phyloP scores from a whole-genome alignment of 2,797 vertebrate species.

The Hoplostethus mediterraneus region DNA sequence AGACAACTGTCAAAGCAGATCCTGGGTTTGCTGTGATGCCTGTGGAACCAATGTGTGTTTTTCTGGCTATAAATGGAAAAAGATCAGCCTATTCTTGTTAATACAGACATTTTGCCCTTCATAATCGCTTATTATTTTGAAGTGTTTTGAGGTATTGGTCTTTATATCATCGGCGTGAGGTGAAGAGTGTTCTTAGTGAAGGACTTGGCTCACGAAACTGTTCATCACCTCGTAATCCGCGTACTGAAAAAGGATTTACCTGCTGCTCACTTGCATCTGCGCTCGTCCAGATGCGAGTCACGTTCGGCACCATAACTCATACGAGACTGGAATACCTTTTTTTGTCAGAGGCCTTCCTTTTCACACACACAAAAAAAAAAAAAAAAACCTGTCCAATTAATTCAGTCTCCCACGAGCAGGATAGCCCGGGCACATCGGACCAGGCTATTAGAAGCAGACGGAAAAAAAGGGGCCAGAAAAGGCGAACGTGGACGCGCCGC shows the following conservation, averaged over 20 bases:
- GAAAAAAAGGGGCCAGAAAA: conserved; percentile 24
- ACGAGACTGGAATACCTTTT: neutral
- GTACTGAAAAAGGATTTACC: conserved; percentile 31
- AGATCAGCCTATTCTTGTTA: conserved; percentile 12
- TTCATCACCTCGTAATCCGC: conserved; percentile 60
- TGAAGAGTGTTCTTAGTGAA: conserved; percentile 47
- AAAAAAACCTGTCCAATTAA: conserved; percentile 22
- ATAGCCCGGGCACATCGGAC: conserved; percentile 14
- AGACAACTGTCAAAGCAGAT: conserved; percentile 40
- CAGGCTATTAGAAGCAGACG: conserved; percentile 40
- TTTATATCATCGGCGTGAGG: conserved; percentile 32
- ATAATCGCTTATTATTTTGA: conserved; percentile 40
- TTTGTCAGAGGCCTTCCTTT: conserved; percentile 9
- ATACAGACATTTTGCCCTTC: conserved; percentile 1
- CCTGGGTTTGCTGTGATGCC: conserved; percentile 31
- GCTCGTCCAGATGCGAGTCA: conserved; percentile 1
- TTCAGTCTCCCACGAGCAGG: conserved; percentile 18
- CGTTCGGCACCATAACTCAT: neutral
- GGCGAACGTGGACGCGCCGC: conserved; percentile 19
- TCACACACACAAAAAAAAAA: too few relatives aligned
- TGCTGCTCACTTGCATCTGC: neutral
- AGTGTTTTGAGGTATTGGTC: conserved; percentile 5
- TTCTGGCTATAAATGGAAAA: conserved; percentile 26
- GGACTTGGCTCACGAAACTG: conserved; percentile 22
- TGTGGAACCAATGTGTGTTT: conserved; percentile 18